Conservation (phyloP, 2,113 vertebrate genomes). For the Actenoides hombroni region DNA sequence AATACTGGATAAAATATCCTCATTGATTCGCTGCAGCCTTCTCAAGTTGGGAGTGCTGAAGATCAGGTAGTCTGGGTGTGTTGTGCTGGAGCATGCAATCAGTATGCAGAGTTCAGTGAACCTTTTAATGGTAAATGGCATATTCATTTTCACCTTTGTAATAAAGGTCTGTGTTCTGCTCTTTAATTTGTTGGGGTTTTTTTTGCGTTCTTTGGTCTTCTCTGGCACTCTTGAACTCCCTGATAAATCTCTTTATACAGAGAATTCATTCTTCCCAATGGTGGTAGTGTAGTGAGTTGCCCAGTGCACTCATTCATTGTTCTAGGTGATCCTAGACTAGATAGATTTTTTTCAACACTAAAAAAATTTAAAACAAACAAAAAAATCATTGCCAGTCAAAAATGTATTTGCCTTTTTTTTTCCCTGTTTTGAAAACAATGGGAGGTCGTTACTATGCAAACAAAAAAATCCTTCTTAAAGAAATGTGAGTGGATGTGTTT, state of each 20-base stretch:
- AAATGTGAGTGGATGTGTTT: not conserved
- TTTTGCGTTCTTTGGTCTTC: not conserved
- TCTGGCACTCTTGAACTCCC: not conserved
- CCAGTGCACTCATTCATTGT: not conserved
- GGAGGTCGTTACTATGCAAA: not conserved
- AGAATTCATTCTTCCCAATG: constrained; percentile 27
- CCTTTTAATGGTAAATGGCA: constrained; percentile 30
- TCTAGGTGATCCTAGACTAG: not conserved
- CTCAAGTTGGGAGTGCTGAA: not conserved
- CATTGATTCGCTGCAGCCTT: not conserved
- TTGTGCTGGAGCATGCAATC: not conserved
- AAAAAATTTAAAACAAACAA: too few relatives aligned
- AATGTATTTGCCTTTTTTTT: not conserved
- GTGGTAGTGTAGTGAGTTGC: not conserved
- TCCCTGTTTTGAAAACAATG: not conserved
- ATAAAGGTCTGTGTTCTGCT: constrained; percentile 42
- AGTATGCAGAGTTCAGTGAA: constrained; percentile 8
- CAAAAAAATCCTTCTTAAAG: not conserved
- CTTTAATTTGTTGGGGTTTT: not conserved
- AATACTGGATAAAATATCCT: not conserved
- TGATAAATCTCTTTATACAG: not conserved
- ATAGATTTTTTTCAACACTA: not conserved
- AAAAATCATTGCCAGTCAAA: not conserved
- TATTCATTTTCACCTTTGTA: constrained; percentile 24
- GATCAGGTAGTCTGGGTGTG: not conserved